Evolutionary conservation across 2,113 vertebrate species (phyloP).

Genomic region (Eublepharis macularius): DNA sequence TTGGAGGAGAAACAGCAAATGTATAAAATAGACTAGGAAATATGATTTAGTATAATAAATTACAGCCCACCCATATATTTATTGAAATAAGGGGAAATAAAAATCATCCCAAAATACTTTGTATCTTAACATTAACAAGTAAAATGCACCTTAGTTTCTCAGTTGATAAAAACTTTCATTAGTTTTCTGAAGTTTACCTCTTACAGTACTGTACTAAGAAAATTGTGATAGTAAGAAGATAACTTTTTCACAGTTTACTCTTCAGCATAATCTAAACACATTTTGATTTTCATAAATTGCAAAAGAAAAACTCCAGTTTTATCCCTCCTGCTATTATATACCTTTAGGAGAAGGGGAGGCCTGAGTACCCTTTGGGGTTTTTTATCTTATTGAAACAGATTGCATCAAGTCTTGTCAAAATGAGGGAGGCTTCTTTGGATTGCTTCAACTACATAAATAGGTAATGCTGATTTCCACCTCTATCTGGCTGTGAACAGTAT

Average conservation of each 20-base stretch:
- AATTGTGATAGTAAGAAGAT: background rate
- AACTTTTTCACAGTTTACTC: background rate
- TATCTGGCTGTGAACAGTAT: constrained; percentile 14
- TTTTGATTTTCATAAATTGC: background rate
- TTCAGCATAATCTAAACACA: background rate
- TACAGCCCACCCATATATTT: constrained; percentile 30
- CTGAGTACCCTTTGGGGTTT: background rate
- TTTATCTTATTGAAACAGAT: constrained; percentile 32
- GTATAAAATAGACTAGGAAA: constrained; percentile 17
- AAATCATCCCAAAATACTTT: constrained; percentile 23
- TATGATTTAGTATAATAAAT: constrained; percentile 40
- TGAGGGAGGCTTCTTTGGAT: background rate
- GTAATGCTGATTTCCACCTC: constrained; percentile 13
- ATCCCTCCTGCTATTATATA: background rate
- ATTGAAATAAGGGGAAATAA: constrained; percentile 27
- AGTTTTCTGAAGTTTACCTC: background rate
- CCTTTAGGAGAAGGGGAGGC: background rate
- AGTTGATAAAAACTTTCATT: background rate
- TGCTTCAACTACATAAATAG: constrained; percentile 41
- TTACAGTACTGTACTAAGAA: background rate
- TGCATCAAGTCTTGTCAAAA: rapidly evolving
- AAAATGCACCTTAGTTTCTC: background rate
- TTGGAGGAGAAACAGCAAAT: constrained; percentile 26
- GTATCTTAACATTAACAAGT: background rate
- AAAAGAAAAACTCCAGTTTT: background rate